phyloP scores from a whole-genome alignment of 1,140 invertebrate species.

The Brachionus rubens region DNA sequence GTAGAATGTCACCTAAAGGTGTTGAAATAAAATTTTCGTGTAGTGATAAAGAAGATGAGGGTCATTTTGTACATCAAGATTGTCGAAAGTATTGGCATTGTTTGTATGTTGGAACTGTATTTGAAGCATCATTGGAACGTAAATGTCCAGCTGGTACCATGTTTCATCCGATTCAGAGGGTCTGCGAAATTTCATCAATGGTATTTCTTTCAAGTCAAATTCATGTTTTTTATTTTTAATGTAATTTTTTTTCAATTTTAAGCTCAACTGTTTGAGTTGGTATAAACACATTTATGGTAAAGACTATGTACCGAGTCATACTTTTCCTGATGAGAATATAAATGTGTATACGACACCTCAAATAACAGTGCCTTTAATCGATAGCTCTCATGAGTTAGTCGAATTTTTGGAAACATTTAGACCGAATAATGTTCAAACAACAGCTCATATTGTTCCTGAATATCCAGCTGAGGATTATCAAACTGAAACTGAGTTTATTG shows the following conservation, averaged over 20 bases:
- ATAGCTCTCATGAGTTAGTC: background rate
- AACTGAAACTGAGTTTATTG: background rate
- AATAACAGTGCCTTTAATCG: background rate
- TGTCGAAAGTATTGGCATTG: constrained; percentile 46
- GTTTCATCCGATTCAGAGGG: constrained; percentile 26
- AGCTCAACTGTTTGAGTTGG: constrained; percentile 20
- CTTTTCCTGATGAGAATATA: background rate
- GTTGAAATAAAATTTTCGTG: background rate
- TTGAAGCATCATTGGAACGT: constrained; percentile 14
- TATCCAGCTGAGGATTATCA: background rate
- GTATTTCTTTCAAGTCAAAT: background rate
- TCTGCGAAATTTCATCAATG: constrained; percentile 31
- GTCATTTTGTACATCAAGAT: constrained; percentile 20
- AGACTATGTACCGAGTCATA: background rate
- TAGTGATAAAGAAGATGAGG: constrained; percentile 12
- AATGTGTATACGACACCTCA: background rate
- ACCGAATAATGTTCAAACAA: background rate
- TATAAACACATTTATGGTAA: constrained; percentile 30
- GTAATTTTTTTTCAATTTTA: background rate
- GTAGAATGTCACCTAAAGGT: background rate
- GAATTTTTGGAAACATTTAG: background rate
- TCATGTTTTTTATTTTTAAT: background rate
- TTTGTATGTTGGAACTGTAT: constrained; percentile 40
- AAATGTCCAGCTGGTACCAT: constrained; percentile 41
- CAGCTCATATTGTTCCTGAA: no score